These are phyloP conservation scores for Clarias laeviceps DNA, from an alignment of 2,797 vertebrate genomes.

Conservation along the genomic window DNA sequence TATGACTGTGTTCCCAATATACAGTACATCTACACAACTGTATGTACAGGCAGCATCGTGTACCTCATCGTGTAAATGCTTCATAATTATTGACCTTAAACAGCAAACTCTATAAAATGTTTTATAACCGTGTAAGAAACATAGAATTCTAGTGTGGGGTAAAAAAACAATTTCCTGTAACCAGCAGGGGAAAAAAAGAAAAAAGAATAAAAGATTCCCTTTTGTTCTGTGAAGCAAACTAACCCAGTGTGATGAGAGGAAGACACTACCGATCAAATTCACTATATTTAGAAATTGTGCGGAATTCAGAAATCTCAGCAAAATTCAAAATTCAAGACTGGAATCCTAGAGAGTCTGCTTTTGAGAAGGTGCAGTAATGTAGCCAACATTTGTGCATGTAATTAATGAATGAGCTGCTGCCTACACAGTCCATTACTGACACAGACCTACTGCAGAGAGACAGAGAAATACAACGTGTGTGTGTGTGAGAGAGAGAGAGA, in stretches of 20 bases:
- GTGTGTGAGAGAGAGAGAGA: neutral
- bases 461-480: neutral
- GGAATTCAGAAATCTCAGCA: neutral
- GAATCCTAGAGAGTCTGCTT: constrained; percentile 2
- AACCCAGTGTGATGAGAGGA: neutral
- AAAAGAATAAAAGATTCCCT: neutral
- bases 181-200: neutral
- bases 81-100: neutral
- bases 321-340: neutral
- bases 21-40: neutral
- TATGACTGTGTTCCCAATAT: neutral
- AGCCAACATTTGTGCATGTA: constrained; percentile 72
- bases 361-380: constrained; percentile 48
- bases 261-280: neutral
- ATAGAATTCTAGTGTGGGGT: neutral
- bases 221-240: neutral
- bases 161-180: neutral
- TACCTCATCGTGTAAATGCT: too few species aligned
- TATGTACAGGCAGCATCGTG: neutral
- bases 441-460: constrained; percentile 58
- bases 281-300: neutral
- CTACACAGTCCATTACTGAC: constrained; percentile 68
- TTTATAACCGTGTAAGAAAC: neutral
- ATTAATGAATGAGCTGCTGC: constrained; percentile 73
- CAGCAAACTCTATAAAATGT: too few species aligned